Evolutionary conservation across 2,888 invertebrate genomes (phyloP), one percentile per base, ranked within the genome.

Genomic region (Xiphydria camelus): DNA sequence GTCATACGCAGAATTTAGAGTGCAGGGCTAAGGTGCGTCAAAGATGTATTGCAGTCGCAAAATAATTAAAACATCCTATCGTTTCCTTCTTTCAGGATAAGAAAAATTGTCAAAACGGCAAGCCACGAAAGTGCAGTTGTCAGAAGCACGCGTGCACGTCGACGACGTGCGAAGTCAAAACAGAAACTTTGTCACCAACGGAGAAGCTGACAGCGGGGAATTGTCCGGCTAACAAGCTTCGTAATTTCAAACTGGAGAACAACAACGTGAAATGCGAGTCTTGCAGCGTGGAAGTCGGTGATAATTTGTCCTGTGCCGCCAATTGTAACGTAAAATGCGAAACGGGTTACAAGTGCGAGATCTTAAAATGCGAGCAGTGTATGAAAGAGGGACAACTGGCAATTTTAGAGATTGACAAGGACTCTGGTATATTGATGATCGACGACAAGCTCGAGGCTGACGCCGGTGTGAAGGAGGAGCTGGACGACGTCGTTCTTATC

Each of bases 401-500:
- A 12, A 70, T 72, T 36, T 46, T 70, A 43, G 70, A 70, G 26
- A 66, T 68, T 19, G 68, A 71, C 41, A 70, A 71, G 43, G 73
- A 73, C 39, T 70, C 74, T 15, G 70, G 72, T 2, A 73, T 72
- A 19, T 41, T 70, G 40, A 49, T 66, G 38, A 57, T 62, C 21
- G 71, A 73, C 39, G 73, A 72, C 25, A 74, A 75, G 53, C 51
- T 74, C 7, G 73, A 74, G 32, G 55, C 59, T 3, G 75, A 75
- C 32, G 47, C 65, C n/a, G 69, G 69, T 33, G 71, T 74, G 20
- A 72, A 73, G 42, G 79, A 79, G 47, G 82, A 82, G 32, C 73
- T 76, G 2, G 80, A 79, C 49, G 81, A 81, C 49, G 80, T 80
- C 41, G 79, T 79, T 42, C 79, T 80, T 18, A 79, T 81, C 33